Evolutionary conservation across 1,140 invertebrate species (phyloP), one percentile per base, ranked within the genome.

Genomic region (Caenorhabditis briggsae): DNA sequence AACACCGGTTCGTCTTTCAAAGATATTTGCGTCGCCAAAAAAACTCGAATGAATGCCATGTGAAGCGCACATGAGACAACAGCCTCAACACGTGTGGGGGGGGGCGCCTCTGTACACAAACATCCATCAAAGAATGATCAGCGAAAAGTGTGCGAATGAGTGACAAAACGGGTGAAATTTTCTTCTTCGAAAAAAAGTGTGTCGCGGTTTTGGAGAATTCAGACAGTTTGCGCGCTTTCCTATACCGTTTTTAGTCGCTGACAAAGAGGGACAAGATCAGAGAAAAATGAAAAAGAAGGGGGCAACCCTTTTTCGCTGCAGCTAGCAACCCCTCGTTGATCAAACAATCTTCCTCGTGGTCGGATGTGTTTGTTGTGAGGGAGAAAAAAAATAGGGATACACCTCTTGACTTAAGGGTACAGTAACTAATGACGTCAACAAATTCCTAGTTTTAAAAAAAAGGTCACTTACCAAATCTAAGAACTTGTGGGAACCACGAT

Each of bases 61-160:
- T 78, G 70, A 78, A 78, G n/a, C 43, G 46, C 70, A 78, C 70
- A 78, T 78, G 70, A 78, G 43, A 50, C 8, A 50, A 50, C 9
- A 78, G 33, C 33, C 33, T 16, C 9, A 46, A 78, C 12, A 48
- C 70, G 23, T 20, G 70, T 78, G 70, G n/a, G 70, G 70, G 70
- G 48, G 70, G 46, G 70, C 25, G 46, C 70, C 7, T 78, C 70
- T 7, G 46, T 53, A 78, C 46, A 78, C 70, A 78, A 78, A 78
- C 46, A 78, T 9, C 43, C 70, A 78, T 50, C 70, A 78, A 23
- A 78, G 70, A 78, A 78, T 78, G 70, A 78, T 78, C 70, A 78
- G 20, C 14, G 46, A 78, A 53, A 78, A 78, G 46, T 33, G 33
- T 33, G 16, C 43, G 59, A 25, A 46, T 78, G 46, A 53, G 70